Evolutionary conservation across 1,140 invertebrate genomes (phyloP).

Genomic region (Drosophila kurseongensis): DNA sequence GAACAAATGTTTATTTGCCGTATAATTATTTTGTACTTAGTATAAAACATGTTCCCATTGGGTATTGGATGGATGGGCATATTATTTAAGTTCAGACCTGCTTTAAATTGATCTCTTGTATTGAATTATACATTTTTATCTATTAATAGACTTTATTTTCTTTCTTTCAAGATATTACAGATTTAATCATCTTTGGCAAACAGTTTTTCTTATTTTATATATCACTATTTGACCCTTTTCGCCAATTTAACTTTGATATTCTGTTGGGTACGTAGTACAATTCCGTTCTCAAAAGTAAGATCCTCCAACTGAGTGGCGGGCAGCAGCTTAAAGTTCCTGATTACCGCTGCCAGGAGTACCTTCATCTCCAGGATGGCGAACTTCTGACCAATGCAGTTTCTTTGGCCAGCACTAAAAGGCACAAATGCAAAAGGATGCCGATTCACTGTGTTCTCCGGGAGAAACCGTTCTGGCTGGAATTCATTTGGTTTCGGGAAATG

Average conservation of each 20-base stretch:
- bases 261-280: conserved; percentile 63
- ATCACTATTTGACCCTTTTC: conserved; percentile 4
- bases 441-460: conserved; percentile 86
- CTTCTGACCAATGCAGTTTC: conserved; percentile 83
- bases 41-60: conserved; percentile 13
- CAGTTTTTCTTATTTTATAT: background rate
- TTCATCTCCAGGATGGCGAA: conserved; percentile 85
- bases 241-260: conserved; percentile 41
- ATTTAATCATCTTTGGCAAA: conserved; percentile 15
- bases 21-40: background rate
- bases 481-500: conserved; percentile 89
- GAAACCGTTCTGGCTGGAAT: conserved; percentile 92
- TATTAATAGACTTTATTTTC: background rate
- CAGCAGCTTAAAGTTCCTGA: conserved; percentile 70
- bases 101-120: no score
- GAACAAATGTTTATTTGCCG: background rate
- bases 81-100: background rate
- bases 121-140: no score
- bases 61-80: background rate
- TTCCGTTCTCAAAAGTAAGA: conserved; percentile 64
- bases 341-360: conserved; percentile 77
- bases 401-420: conserved; percentile 86
- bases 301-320: conserved; percentile 67
- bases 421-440: conserved; percentile 86
- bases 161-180: background rate